phyloP scores from a whole-genome alignment of 2,113 vertebrate species.

The Hippolais icterina region DNA sequence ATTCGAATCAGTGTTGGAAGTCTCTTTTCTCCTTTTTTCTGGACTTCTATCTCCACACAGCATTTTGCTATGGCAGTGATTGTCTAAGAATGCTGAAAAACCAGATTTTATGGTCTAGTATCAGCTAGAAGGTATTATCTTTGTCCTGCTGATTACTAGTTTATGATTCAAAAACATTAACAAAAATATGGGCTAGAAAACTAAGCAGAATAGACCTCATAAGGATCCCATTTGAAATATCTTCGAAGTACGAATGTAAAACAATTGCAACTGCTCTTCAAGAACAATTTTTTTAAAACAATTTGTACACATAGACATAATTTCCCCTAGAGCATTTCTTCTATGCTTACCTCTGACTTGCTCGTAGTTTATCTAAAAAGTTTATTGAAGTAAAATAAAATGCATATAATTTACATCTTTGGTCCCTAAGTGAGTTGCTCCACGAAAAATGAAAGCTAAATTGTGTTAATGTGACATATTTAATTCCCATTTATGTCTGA shows the following conservation, averaged over 20 bases:
- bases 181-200: neutral
- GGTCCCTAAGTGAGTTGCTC: neutral
- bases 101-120: neutral
- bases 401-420: neutral
- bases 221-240: neutral
- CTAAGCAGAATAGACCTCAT: neutral
- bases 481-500: neutral
- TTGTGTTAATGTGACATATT: neutral
- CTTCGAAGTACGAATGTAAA: neutral
- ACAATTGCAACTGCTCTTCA: neutral
- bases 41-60: accelerated
- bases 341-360: neutral
- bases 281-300: neutral
- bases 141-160: neutral
- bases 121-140: neutral
- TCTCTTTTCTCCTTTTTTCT: neutral
- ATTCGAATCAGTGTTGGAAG: neutral
- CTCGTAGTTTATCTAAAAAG: neutral
- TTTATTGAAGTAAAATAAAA: neutral
- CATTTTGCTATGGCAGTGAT: neutral
- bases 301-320: neutral
- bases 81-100: neutral
- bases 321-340: neutral
- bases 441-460: neutral
- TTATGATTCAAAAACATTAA: neutral